Evolutionary conservation across 2,888 invertebrate genomes (phyloP).

Genomic region (Megastigmus dorsalis): DNA sequence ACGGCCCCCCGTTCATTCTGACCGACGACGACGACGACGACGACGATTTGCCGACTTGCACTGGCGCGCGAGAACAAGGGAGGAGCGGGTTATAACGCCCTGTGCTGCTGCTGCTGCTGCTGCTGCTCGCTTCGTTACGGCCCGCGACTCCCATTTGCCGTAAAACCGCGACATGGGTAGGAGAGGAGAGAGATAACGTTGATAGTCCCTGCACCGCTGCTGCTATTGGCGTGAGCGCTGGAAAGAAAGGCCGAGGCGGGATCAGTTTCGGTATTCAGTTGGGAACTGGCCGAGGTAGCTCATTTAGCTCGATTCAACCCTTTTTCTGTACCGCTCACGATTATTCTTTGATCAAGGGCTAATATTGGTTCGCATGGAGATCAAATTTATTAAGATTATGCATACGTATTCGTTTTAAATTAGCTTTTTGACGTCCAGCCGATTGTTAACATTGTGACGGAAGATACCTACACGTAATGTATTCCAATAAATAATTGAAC

Average conservation of each 20-base stretch:
- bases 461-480: too few species aligned
- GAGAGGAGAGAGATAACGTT: constrained; percentile 32
- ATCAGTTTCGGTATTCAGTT: constrained; percentile 23
- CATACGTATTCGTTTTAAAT: too few species aligned
- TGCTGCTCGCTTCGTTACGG: constrained; percentile 45
- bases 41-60: constrained; percentile 22
- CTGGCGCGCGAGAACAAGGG: too few species aligned
- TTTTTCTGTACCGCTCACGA: too few species aligned
- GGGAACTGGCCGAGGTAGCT: neutral
- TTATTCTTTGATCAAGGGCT: too few species aligned
- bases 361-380: too few species aligned
- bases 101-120: too few species aligned
- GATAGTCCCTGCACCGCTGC: neutral
- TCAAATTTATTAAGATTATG: too few species aligned
- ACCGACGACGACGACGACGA: constrained; percentile 18
- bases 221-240: neutral
- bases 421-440: too few species aligned
- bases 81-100: constrained; percentile 19
- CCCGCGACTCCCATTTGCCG: constrained; percentile 39
- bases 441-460: too few species aligned
- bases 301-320: too few species aligned
- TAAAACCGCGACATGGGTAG: constrained; percentile 40
- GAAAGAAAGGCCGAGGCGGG: neutral
- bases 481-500: too few species aligned
- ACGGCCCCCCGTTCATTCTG: constrained; percentile 13